A percentile compares a stretch with the other conserved stretches of the same genome.
Conservation (phyloP, 2,113 vertebrate genomes). For the Passer domesticus region DNA sequence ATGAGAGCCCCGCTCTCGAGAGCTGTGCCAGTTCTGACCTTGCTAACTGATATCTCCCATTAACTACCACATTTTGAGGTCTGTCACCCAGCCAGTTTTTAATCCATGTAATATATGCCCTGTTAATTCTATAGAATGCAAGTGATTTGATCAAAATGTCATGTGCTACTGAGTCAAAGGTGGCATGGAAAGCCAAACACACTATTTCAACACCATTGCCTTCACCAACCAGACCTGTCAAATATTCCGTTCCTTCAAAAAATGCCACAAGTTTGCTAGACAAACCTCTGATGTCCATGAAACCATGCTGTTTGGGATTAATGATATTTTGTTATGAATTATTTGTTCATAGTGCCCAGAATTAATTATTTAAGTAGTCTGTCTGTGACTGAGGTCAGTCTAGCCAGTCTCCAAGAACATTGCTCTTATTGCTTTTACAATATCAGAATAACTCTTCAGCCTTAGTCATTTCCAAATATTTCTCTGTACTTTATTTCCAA, state of each 20-base stretch:
- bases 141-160: slow-evolving; percentile 43
- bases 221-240: background rate
- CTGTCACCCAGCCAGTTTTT: slow-evolving; percentile 33
- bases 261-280: background rate
- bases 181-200: background rate
- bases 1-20: background rate
- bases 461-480: background rate
- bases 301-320: background rate
- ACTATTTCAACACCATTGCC: background rate
- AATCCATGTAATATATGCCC: slow-evolving; percentile 45
- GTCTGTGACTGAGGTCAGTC: slow-evolving; percentile 49
- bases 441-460: background rate
- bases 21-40: background rate
- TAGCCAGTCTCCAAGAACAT: slow-evolving; percentile 10
- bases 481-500: background rate
- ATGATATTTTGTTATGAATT: slow-evolving; percentile 53
- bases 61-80: background rate
- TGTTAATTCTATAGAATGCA: slow-evolving; percentile 51
- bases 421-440: background rate
- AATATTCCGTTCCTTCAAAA: background rate
- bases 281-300: background rate
- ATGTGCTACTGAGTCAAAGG: background rate
- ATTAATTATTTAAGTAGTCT: slow-evolving; percentile 58
- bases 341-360: slow-evolving; percentile 30
- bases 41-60: slow-evolving; percentile 40